Evolutionary conservation across 2,888 invertebrate genomes (phyloP), one percentile per base, ranked within the genome.

Genomic region (Rhodophaea formosa): DNA sequence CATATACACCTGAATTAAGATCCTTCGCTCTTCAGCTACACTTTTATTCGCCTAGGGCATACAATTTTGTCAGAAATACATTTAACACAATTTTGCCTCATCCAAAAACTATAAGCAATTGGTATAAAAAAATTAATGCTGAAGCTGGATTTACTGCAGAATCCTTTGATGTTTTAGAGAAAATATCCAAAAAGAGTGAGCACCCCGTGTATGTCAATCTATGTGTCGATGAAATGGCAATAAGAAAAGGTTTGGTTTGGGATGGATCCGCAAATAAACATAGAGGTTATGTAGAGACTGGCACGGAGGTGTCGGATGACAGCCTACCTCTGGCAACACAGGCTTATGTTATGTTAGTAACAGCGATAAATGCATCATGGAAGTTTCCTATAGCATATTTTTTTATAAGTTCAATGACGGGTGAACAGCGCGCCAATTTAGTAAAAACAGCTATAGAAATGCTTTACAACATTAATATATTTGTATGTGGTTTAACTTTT

Each of bases 61-160:
- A 66, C 47, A 55, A 57, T 46, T 64, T 56, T 58, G 64, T 64
- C 8, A 59, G 66, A 55, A 54, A 62, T 47, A 51, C 53, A 3
- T 66, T 66, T 52, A 53, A 60, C 15, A 62, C 63, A 6, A 59
- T 62, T 55, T 45, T 66, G 8, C 64, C 63, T 29, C 63, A 64
- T 29, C 32, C 64, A 17, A 53, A 53, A 5, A 66, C 66, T 14
- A 17, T 66, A 1, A 35, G 57, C 7, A 49, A 51, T n/a, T 64
- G 64, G 64, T 62, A 65, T 32, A 23, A 56, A 42, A 54, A 14
- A 17, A 43, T 63, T 32, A 58, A 59, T 35, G 52, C 44, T 30
- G 42, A 29, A 35, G 56, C 59, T 8, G 59, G 59, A 12, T 58
- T 58, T 54, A 54, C 54, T n/a, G 0, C 32, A 12, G 55, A 59